Base-by-base conservation (phyloP, 2,113 vertebrate genomes). In the Lagopus leucura region DNA sequence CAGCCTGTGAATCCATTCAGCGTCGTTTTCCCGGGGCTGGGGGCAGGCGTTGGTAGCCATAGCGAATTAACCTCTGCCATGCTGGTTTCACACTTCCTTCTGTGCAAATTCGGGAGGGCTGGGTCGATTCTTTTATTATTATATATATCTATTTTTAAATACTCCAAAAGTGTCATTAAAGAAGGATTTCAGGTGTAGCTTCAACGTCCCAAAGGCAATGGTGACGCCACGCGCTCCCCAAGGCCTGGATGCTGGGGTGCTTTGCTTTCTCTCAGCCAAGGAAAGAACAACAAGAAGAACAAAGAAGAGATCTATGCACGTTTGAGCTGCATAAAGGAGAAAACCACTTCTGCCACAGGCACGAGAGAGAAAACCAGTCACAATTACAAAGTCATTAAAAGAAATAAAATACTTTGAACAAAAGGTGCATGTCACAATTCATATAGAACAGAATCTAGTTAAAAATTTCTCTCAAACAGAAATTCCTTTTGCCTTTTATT, bases 341-440 rank as follows among this genome's bases (percentile, higher is more conserved):
- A 82, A 30, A 95, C 72, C 67, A 78, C 80, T 38, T 88, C 71
- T 34, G 94, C 82, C 96, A 95, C 97, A 74, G 96, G 95, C 97
- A 96, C 93, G 4, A 89, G 75, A 42, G 73, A 93, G 94, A 92
- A 93, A 95, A 90, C 90, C 80, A 87, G 58, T 89, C 96, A 97
- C 97, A 64, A 94, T 88, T 85, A 96, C 97, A 96, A 96, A 11
- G 96, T 84, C 94, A 38, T 93, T 19, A 57, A 93, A 93, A 88
- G 97, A 95, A 97, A 97, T 82, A 94, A 97, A 97, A 94, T 42
- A 83, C 94, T 96, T 74, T 36, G 83, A 94, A 96, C 92, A 89
- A 58, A 97, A 98, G 97, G 97, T 97, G 97, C 98, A 97, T 97
- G 97, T 97, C 96, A 98, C 97, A 96, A 92, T 96, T 89, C 90